phyloP scores from a whole-genome alignment of 2,888 invertebrate genomes.

The Sialis fuliginosa region DNA sequence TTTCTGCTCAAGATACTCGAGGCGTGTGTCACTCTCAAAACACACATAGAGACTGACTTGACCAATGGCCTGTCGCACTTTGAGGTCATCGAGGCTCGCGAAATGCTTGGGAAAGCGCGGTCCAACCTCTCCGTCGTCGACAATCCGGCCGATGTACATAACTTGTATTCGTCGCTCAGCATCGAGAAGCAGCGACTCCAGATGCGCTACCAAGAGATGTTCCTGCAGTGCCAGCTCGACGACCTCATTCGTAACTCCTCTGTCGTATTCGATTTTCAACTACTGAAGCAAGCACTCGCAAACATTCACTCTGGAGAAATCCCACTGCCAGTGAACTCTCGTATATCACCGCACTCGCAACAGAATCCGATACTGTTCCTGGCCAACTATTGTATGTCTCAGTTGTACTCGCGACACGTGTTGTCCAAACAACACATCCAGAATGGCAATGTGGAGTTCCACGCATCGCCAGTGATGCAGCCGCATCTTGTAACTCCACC shows the following conservation, averaged over 20 bases:
- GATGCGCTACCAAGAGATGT: slow-evolving; percentile 51
- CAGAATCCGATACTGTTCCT: slow-evolving; percentile 54
- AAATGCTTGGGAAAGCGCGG: slow-evolving; percentile 40
- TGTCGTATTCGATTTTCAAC: slow-evolving; percentile 46
- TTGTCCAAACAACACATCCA: slow-evolving; percentile 35
- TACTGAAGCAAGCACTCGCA: slow-evolving; percentile 45
- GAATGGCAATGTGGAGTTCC: slow-evolving; percentile 30
- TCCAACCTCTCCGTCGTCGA: slow-evolving; percentile 39
- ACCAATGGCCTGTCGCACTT: slow-evolving; percentile 46
- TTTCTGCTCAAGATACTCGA: slow-evolving; percentile 55
- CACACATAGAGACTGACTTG: slow-evolving; percentile 57
- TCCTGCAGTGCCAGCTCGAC: slow-evolving; percentile 51
- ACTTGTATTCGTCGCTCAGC: slow-evolving; percentile 38
- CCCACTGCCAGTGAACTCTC: slow-evolving; percentile 22
- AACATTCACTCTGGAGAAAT: slow-evolving; percentile 40
- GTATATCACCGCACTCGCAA: slow-evolving; percentile 25
- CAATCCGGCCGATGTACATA: slow-evolving; percentile 38
- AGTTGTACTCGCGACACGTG: slow-evolving; percentile 46
- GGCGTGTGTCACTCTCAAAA: slow-evolving; percentile 54
- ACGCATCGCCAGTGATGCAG: slow-evolving; percentile 23
- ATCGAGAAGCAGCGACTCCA: slow-evolving; percentile 49
- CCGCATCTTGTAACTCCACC: slow-evolving; percentile 17
- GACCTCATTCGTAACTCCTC: slow-evolving; percentile 48
- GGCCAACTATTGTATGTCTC: slow-evolving; percentile 61
- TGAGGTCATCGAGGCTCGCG: slow-evolving; percentile 46